Conservation (phyloP, 2,113 vertebrate genomes). For the Protobothrops flavoviridis region DNA sequence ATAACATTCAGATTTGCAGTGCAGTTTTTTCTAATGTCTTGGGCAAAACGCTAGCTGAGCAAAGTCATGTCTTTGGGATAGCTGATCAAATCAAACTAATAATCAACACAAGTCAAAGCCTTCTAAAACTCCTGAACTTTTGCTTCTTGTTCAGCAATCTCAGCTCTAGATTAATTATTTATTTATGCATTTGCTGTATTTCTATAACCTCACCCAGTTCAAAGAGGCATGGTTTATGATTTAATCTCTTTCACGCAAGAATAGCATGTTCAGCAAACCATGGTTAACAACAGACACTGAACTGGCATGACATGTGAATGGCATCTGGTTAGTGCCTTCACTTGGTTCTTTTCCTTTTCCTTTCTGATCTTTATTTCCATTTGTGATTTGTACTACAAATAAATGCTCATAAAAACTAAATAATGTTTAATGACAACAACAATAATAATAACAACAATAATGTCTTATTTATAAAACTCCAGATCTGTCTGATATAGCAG, state of each 20-base stretch:
- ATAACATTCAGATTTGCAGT: neutral
- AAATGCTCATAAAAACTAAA: neutral
- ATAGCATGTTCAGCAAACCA: neutral
- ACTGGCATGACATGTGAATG: neutral
- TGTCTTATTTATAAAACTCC: neutral
- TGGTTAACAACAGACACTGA: neutral
- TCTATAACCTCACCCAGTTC: neutral
- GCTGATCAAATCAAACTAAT: neutral
- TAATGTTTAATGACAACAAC: no score
- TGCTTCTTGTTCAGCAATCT: neutral
- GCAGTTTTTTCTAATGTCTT: neutral
- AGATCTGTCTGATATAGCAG: conserved; percentile 24
- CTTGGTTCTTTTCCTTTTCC: neutral
- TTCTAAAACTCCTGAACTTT: neutral
- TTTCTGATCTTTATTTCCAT: neutral
- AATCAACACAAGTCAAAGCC: neutral
- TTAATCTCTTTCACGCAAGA: neutral
- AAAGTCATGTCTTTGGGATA: neutral
- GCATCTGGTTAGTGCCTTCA: neutral
- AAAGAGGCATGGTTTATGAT: neutral
- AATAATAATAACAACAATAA: no score
- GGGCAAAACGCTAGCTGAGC: neutral
- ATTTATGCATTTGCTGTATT: neutral
- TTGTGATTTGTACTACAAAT: neutral
- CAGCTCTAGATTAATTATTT: neutral